Base-by-base conservation (phyloP, 2,113 vertebrate species). In the Lampris incognitus region DNA sequence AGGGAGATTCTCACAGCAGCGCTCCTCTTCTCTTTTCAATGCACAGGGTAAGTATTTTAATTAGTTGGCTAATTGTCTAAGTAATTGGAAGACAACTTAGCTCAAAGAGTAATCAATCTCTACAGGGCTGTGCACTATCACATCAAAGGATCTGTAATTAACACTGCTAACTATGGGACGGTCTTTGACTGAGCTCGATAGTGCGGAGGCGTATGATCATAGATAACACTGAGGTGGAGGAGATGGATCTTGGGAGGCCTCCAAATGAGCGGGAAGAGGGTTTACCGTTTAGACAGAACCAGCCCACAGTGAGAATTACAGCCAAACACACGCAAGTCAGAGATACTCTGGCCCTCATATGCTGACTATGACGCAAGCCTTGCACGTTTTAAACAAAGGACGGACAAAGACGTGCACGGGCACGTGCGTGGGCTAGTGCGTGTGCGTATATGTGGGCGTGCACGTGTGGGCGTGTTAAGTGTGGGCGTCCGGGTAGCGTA, bases 1-100 rank as follows among this genome's bases (percentile, higher is more conserved):
- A 93, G 91, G 94, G 93, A 95, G 88, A 85, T 79, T 92, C 93
- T 90, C 94, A 83, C 92, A 78, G 94, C 92, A 86, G 85, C 74
- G 44, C 86, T 90, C 84, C 85, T 93, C 91, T 95, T 95, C 95
- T 96, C 95, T 95, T 97, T 96, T 95, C 95, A 95, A 96, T 95
- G 96, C 95, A 91, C 93, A 95, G 96, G 96, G 95, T 98, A 97
- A 98, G 96, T 98, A 97, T 99, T 94, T 98, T 98, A 99, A 99
- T 99, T 98, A 99, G 96, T 97, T 96, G 96, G 96, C 96, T 98
- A 99, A 99, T 98, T 99, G 98, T 97, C 97, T 98, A 97, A 97
- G 97, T 99, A 99, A 99, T 98, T 98, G 96, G 97, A 96, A 98
- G 97, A 96, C 97, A 96, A 97, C 95, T 97, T 96, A 92, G 96